Evolutionary conservation across 2,797 vertebrate species (phyloP).

Genomic region (Enteromius afrohamiltoni): DNA sequence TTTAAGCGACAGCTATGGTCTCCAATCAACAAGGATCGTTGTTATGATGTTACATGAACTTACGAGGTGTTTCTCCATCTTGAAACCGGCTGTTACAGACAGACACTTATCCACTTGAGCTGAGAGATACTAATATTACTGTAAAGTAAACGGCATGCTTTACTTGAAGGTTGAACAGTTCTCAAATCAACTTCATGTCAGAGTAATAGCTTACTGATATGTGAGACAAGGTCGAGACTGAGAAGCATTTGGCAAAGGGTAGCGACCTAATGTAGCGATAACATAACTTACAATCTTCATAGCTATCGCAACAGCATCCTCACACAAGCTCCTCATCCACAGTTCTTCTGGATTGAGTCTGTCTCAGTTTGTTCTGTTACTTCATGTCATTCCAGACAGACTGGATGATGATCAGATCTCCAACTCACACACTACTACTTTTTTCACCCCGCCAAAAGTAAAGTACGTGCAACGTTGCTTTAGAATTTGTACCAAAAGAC

Average conservation of each 20-base stretch:
- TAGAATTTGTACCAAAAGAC: not conserved
- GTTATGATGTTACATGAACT: no score
- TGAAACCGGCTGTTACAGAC: not conserved
- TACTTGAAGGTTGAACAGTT: not conserved
- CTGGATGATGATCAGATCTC: no score
- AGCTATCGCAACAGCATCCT: no score
- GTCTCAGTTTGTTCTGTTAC: no score
- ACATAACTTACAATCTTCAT: not conserved
- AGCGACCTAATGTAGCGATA: not conserved
- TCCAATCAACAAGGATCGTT: no score
- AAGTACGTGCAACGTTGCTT: not conserved
- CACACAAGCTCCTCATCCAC: no score
- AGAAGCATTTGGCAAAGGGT: not conserved
- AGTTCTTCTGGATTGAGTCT: no score
- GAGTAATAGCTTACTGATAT: not conserved
- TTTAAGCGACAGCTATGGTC: no score
- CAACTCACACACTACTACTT: no score
- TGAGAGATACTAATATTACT: not conserved
- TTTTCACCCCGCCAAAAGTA: not conserved
- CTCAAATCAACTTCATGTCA: not conserved
- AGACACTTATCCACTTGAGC: not conserved
- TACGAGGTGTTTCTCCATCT: no score
- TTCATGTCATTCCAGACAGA: no score
- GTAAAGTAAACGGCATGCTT: not conserved
- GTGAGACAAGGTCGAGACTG: not conserved